Percentiles rank a stretch among this genome's conserved stretches.
Evolutionary conservation across 2,113 vertebrate species (phyloP).

Genomic region (Rissa tridactyla): DNA sequence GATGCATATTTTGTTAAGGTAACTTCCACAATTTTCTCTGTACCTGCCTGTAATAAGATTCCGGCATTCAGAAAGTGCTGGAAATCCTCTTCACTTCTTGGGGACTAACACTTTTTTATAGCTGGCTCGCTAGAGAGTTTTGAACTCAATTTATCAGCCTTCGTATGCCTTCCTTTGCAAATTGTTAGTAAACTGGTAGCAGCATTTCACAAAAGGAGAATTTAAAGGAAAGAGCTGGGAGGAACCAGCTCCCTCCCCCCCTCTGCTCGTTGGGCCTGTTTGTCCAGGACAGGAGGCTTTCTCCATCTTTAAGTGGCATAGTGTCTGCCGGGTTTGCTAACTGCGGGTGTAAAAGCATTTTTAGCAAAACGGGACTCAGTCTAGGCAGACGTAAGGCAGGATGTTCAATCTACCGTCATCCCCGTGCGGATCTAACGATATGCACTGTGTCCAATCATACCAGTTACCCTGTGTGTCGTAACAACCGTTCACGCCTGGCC

Average conservation of each 20-base stretch:
- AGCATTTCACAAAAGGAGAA: conserved; percentile 86
- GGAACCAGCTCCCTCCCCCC: conserved; percentile 49
- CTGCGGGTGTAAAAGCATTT: conserved; percentile 76
- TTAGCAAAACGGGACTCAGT: conserved; percentile 76
- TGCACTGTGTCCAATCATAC: conserved; percentile 97
- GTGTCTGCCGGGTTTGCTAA: conserved; percentile 71
- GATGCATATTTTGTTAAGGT: conserved; percentile 87
- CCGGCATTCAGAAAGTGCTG: conserved; percentile 69
- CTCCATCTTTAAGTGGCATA: conserved; percentile 68
- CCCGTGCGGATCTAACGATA: conserved; percentile 89
- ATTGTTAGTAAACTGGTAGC: conserved; percentile 87
- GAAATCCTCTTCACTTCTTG: conserved; percentile 64
- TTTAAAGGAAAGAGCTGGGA: conserved; percentile 56
- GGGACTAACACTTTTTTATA: conserved; percentile 71
- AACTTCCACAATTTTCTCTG: conserved; percentile 79
- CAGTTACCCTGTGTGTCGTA: conserved; percentile 91
- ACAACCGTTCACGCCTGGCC: conserved; percentile 95
- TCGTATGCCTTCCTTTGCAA: conserved; percentile 77
- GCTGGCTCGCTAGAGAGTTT: conserved; percentile 77
- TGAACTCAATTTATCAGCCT: conserved; percentile 71
- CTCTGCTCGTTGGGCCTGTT: conserved; percentile 55
- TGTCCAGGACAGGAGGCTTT: conserved; percentile 67
- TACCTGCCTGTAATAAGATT: conserved; percentile 74
- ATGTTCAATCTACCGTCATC: conserved; percentile 90
- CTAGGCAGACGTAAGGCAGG: conserved; percentile 94